Percentiles rank a stretch among this genome's conserved stretches.
Conservation (phyloP, 2,888 invertebrate genomes). For the Archips crataeganus region DNA sequence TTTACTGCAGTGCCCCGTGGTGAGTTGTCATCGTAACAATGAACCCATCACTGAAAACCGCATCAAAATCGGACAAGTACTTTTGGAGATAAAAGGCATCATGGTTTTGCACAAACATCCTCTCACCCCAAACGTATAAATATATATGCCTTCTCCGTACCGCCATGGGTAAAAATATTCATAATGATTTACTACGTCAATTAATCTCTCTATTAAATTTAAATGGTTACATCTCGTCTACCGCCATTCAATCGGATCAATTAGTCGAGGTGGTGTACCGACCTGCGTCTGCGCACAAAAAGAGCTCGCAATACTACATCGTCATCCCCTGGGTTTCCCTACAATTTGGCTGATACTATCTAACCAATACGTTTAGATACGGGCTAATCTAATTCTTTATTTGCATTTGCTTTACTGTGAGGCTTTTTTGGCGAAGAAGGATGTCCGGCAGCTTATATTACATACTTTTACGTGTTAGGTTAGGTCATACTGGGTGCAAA, state of each 20-base stretch:
- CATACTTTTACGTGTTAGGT: constrained; percentile 27
- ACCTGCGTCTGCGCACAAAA: constrained; percentile 43
- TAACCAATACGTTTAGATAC: constrained; percentile 56
- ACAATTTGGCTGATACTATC: constrained; percentile 51
- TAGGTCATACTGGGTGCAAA: constrained; percentile 24
- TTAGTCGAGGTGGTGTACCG: constrained; percentile 44
- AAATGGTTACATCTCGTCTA: constrained; percentile 35
- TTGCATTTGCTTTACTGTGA: constrained; percentile 45
- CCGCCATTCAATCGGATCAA: constrained; percentile 45
- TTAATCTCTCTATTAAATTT: not conserved
- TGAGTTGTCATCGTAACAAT: too few species aligned
- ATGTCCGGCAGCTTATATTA: constrained; percentile 55
- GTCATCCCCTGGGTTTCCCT: constrained; percentile 59
- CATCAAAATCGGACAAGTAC: too few species aligned
- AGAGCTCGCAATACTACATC: constrained; percentile 44
- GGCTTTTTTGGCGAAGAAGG: constrained; percentile 50
- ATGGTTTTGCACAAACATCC: too few species aligned
- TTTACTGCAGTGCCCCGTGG: too few species aligned
- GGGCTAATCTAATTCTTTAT: constrained; percentile 62
- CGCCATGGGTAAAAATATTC: not conserved
- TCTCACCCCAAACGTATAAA: too few species aligned
- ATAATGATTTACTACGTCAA: not conserved
- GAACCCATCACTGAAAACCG: too few species aligned
- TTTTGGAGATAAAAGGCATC: too few species aligned
- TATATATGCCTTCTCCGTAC: too few species aligned